Evolutionary conservation across 2,113 vertebrate genomes (phyloP).

Genomic region (Hystrix brachyura): DNA sequence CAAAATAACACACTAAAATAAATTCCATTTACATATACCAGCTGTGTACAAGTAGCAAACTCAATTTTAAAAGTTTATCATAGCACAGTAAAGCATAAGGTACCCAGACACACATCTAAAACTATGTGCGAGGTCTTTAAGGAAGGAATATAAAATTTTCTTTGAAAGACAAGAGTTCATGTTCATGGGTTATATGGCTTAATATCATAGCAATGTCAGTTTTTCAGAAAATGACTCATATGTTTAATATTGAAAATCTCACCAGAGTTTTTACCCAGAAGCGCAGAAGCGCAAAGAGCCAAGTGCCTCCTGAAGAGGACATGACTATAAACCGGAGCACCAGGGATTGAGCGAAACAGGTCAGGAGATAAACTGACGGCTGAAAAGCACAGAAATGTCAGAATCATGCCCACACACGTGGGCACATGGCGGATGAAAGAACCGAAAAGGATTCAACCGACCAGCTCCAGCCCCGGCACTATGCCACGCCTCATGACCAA

Average conservation of each 20-base stretch:
- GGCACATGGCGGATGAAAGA: background rate
- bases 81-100: background rate
- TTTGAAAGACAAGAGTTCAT: background rate
- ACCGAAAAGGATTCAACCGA: background rate
- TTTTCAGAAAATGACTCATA: constrained; percentile 4
- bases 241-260: background rate
- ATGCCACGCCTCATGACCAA: background rate
- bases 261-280: background rate
- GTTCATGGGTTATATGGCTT: background rate
- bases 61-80: background rate
- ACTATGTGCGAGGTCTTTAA: background rate
- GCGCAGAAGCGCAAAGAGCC: background rate
- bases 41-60: background rate
- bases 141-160: constrained; percentile 11
- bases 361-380: background rate
- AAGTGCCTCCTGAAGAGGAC: background rate
- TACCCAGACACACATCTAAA: background rate
- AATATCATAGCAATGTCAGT: background rate
- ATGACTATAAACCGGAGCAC: background rate
- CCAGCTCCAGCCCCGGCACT: background rate
- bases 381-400: background rate
- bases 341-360: background rate
- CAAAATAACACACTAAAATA: constrained; percentile 15
- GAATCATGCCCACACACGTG: background rate
- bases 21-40: constrained; percentile 5